Conservation (phyloP, 2,797 vertebrate species). For the Kryptopterus vitreolus region DNA sequence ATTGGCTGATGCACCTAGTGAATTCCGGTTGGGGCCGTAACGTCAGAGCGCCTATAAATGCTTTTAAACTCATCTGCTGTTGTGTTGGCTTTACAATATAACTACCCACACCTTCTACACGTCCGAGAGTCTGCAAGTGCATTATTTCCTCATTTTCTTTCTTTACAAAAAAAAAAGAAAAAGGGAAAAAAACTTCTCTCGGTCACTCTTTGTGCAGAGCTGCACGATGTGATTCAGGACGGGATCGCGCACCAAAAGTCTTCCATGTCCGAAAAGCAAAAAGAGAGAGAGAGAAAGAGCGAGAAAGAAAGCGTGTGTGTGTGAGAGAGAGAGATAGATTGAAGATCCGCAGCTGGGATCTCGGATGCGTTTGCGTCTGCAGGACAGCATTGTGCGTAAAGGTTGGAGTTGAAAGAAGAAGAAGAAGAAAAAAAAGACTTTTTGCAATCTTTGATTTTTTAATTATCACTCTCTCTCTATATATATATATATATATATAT, state of each 20-base stretch:
- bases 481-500: constrained; percentile 71
- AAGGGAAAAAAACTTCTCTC: background rate
- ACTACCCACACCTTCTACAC: constrained; percentile 69
- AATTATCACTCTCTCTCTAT: too few species aligned
- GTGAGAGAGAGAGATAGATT: background rate
- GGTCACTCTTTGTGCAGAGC: background rate
- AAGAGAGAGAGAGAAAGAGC: background rate
- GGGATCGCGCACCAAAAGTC: background rate
- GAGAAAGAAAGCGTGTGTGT: background rate
- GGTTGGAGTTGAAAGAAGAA: constrained; percentile 13
- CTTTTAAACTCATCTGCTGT: constrained; percentile 94
- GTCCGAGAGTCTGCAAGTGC: constrained; percentile 53
- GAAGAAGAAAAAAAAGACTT: constrained; percentile 34
- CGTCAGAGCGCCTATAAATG: constrained; percentile 91
- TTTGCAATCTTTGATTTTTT: constrained; percentile 30
- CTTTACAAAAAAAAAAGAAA: background rate
- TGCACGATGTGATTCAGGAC: constrained; percentile 19
- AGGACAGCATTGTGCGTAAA: constrained; percentile 4
- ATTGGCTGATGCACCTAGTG: constrained; percentile 86
- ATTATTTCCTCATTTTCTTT: background rate
- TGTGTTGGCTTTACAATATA: constrained; percentile 82
- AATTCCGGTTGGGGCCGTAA: constrained; percentile 82
- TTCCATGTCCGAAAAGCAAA: background rate
- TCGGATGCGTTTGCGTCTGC: background rate
- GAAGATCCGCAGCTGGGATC: constrained; percentile 22